phyloP scores from a whole-genome alignment of 35 echinoderm and acorn worm species.

The Heliocidaris erythrogramma region DNA sequence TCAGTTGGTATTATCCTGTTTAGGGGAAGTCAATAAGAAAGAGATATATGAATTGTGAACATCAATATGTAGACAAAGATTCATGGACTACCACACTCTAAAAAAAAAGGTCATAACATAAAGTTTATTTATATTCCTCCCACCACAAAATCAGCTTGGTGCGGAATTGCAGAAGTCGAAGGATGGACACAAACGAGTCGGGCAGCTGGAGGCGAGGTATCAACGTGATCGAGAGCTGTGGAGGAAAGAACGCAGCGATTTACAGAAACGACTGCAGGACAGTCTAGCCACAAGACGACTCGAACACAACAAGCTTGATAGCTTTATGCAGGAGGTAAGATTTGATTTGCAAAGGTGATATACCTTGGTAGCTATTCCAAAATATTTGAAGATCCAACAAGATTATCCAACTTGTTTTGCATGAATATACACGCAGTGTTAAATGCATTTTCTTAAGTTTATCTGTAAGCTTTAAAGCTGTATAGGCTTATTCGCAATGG shows the following conservation, averaged over 20 bases:
- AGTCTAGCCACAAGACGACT: constrained; percentile 70
- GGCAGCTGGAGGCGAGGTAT: constrained; percentile 71
- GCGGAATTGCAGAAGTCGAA: constrained; percentile 62
- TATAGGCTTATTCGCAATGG: too few species aligned
- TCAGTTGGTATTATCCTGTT: too few species aligned
- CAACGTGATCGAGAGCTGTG: constrained; percentile 84
- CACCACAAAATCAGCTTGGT: constrained; percentile 52
- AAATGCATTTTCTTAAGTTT: too few species aligned
- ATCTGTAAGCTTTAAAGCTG: too few species aligned
- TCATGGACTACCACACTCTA: too few species aligned
- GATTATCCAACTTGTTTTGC: background rate
- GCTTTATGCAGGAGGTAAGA: constrained; percentile 71
- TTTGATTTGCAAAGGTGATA: background rate
- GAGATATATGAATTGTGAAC: too few species aligned
- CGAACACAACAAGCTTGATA: constrained; percentile 79
- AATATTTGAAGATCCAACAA: too few species aligned
- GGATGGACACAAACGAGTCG: constrained; percentile 64
- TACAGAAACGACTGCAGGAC: constrained; percentile 75
- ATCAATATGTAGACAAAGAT: too few species aligned
- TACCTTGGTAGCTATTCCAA: too few species aligned
- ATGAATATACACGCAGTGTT: too few species aligned
- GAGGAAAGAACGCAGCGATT: constrained; percentile 73
- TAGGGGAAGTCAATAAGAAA: too few species aligned
- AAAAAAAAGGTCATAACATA: too few species aligned
- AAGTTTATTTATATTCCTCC: background rate